These are phyloP conservation scores for Cryptocephalus primarius DNA, from an alignment of 2,888 invertebrate species.

Conservation along the genomic window DNA sequence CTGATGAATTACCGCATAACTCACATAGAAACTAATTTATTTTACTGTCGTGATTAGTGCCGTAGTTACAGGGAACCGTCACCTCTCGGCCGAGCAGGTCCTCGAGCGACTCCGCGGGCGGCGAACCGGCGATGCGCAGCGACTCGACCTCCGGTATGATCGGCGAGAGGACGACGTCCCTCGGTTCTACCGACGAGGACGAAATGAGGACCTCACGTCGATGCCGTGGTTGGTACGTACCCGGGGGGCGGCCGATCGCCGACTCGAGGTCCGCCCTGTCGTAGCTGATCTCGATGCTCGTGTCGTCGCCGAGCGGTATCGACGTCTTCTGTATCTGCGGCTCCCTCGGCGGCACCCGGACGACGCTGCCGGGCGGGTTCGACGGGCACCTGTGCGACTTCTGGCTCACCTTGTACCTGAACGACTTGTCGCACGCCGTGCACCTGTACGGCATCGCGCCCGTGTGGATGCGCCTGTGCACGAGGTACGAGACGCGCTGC, in stretches of 20 bases:
- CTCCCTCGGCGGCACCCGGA: conserved; percentile 24
- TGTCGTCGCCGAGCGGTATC: not conserved
- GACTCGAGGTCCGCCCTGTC: not conserved
- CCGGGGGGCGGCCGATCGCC: not conserved
- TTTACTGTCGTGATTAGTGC: no score
- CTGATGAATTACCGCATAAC: no score
- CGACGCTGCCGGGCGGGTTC: conserved; percentile 48
- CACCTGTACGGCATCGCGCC: conserved; percentile 82
- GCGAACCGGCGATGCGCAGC: no score
- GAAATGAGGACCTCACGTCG: no score
- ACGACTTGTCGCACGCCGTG: conserved; percentile 66
- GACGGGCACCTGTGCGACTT: conserved; percentile 69
- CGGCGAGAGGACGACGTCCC: no score
- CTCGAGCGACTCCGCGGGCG: no score
- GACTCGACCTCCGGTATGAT: no score
- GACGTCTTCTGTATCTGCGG: not conserved
- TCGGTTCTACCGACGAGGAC: no score
- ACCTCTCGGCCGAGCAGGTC: no score
- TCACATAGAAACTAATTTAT: no score
- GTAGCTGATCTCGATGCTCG: not conserved
- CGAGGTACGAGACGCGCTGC: conserved; percentile 75
- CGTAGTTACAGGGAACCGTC: no score
- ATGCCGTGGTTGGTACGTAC: no score
- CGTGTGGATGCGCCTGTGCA: conserved; percentile 73
- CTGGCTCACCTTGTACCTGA: conserved; percentile 78